Conservation (phyloP, 2,113 vertebrate genomes). For the Lagopus muta region DNA sequence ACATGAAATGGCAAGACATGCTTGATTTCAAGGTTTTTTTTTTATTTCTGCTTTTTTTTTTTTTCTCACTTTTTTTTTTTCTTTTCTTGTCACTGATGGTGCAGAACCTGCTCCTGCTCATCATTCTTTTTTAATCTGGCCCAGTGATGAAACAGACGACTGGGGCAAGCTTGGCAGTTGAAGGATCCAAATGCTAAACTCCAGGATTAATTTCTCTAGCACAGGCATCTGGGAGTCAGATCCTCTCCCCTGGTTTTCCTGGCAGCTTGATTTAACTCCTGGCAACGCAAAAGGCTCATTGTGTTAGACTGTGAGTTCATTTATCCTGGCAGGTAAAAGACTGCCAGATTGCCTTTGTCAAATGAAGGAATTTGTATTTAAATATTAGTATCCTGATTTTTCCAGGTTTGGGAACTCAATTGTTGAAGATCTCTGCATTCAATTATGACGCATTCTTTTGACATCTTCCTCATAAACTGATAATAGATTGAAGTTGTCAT, state of each 20-base stretch:
- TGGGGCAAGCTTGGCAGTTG: slow-evolving; percentile 77
- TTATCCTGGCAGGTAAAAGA: slow-evolving; percentile 50
- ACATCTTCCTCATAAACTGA: background rate
- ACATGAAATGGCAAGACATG: background rate
- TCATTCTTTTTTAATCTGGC: slow-evolving; percentile 79
- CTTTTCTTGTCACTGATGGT: slow-evolving; percentile 46
- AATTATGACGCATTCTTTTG: background rate
- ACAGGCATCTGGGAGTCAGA: slow-evolving; percentile 71
- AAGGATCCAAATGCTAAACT: slow-evolving; percentile 82
- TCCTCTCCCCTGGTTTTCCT: slow-evolving; percentile 58
- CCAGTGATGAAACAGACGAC: slow-evolving; percentile 67
- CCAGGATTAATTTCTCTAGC: slow-evolving; percentile 80
- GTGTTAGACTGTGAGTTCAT: slow-evolving; percentile 32
- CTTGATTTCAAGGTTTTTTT: background rate
- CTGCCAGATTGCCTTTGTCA: slow-evolving; percentile 32
- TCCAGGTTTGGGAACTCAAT: background rate
- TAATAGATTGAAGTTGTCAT: background rate
- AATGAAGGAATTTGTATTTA: slow-evolving; percentile 58
- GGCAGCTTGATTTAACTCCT: slow-evolving; percentile 70
- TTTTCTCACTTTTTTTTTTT: background rate
- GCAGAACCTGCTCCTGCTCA: slow-evolving; percentile 66
- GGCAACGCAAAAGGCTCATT: slow-evolving; percentile 44
- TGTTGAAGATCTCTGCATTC: background rate
- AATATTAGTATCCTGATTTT: slow-evolving; percentile 47
- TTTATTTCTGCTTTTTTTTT: background rate